Conservation (phyloP, 2,888 invertebrate species). For the Gasteruption jaculator region DNA sequence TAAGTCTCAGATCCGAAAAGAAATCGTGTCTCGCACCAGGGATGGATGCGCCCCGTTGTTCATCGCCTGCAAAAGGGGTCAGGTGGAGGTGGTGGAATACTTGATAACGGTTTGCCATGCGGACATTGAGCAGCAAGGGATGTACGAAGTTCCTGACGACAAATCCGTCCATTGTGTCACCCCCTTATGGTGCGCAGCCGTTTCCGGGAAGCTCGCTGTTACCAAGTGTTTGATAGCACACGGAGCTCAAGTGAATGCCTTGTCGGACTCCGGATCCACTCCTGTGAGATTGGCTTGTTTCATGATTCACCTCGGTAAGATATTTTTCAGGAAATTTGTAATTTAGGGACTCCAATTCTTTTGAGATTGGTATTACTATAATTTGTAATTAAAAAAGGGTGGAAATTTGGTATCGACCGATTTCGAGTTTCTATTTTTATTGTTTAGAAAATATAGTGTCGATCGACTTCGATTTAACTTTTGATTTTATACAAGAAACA, state of each 20-base stretch:
- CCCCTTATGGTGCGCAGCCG: slow-evolving; percentile 90
- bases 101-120: slow-evolving; percentile 77
- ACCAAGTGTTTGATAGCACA: slow-evolving; percentile 73
- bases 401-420: too few species aligned
- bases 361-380: too few species aligned
- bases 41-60: slow-evolving; percentile 81
- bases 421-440: too few species aligned
- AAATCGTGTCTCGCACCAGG: slow-evolving; percentile 65
- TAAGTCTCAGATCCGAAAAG: slow-evolving; percentile 60
- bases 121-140: slow-evolving; percentile 80
- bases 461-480: too few species aligned
- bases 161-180: slow-evolving; percentile 76
- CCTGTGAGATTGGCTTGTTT: slow-evolving; percentile 90
- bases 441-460: too few species aligned
- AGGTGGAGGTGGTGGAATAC: slow-evolving; percentile 81
- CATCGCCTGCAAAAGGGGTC: slow-evolving; percentile 73
- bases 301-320: slow-evolving; percentile 83
- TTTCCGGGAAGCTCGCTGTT: slow-evolving; percentile 74
- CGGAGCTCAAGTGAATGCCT: slow-evolving; percentile 82
- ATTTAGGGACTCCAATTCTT: too few species aligned
- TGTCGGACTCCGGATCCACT: slow-evolving; percentile 83
- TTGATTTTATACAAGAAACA: too few species aligned
- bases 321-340: too few species aligned
- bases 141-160: slow-evolving; percentile 82
- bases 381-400: too few species aligned